Percentiles rank a stretch among this genome's conserved stretches.
Evolutionary conservation across 1,140 invertebrate genomes (phyloP).

Genomic region (Dreissena polymorpha): DNA sequence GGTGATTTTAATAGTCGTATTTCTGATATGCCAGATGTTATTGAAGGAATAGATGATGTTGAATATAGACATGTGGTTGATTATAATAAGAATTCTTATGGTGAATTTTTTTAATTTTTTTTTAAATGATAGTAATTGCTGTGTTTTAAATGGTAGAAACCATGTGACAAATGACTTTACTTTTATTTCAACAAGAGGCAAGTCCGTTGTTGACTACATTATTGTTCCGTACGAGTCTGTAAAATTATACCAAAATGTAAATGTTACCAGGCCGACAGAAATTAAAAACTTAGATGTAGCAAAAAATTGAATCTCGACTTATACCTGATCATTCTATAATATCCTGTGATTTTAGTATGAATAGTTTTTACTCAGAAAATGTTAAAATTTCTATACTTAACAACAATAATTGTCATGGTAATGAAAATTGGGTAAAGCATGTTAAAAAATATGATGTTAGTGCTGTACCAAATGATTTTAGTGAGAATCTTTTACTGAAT

Average conservation of each 20-base stretch:
- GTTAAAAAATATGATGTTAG: neutral
- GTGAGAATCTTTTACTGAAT: neutral
- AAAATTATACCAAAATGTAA: neutral
- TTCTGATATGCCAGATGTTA: constrained; percentile 15
- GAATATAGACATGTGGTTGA: neutral
- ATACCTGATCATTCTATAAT: constrained; percentile 11
- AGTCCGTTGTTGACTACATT: constrained; percentile 19
- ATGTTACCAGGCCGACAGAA: constrained; percentile 5
- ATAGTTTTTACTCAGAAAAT: neutral
- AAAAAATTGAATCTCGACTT: neutral
- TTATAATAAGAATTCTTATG: constrained; percentile 14
- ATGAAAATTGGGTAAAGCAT: neutral
- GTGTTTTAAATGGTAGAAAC: constrained; percentile 9
- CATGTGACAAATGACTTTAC: constrained; percentile 3
- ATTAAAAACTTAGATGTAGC: neutral
- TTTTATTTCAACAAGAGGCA: constrained; percentile 7
- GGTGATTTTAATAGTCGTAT: constrained; percentile 6
- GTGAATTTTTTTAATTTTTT: constrained; percentile 16
- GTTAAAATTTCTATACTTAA: neutral
- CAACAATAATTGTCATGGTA: neutral
- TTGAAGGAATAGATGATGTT: constrained; percentile 1
- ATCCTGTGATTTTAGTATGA: neutral
- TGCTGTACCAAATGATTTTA: neutral
- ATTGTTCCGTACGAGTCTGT: neutral
- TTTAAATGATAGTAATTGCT: constrained; percentile 14